These are phyloP conservation scores for Planococcus citri DNA, from an alignment of 1,140 invertebrate species.

Conservation along the genomic window DNA sequence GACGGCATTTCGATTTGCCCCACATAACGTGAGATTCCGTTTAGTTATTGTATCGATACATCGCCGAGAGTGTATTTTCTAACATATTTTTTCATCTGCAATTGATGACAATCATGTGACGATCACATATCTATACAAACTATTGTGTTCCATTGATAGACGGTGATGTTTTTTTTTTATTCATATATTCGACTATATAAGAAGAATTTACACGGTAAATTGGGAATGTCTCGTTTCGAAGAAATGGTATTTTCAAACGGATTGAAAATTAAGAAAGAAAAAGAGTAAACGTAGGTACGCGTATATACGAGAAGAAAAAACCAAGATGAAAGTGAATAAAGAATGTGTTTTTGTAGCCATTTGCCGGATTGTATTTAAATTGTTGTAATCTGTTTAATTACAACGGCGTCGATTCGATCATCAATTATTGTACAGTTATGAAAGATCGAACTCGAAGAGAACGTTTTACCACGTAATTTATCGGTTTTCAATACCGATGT, in stretches of 20 bases:
- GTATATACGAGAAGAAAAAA: too few species aligned
- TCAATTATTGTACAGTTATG: not conserved
- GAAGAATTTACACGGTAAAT: conserved; percentile 17
- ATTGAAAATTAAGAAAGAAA: not conserved
- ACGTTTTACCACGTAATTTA: too few species aligned
- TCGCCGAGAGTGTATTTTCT: conserved; percentile 6
- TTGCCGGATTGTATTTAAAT: not conserved
- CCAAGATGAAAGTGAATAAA: not conserved
- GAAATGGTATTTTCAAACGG: not conserved
- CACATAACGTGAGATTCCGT: conserved; percentile 9
- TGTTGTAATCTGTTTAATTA: not conserved
- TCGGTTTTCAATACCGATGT: too few species aligned
- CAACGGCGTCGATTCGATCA: conserved; percentile 5
- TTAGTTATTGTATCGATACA: conserved; percentile 16
- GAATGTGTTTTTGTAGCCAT: not conserved
- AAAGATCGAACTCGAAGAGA: not conserved
- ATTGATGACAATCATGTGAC: conserved; percentile 16
- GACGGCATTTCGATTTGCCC: not conserved
- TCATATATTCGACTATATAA: conserved; percentile 10
- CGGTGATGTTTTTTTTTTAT: not conserved
- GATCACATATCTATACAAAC: conserved; percentile 10
- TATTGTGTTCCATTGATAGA: conserved; percentile 12
- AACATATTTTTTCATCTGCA: not conserved
- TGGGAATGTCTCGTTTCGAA: conserved; percentile 1
- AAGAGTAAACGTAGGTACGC: too few species aligned